phyloP scores from a whole-genome alignment of 2,113 vertebrate species.

The Catharus minimus region DNA sequence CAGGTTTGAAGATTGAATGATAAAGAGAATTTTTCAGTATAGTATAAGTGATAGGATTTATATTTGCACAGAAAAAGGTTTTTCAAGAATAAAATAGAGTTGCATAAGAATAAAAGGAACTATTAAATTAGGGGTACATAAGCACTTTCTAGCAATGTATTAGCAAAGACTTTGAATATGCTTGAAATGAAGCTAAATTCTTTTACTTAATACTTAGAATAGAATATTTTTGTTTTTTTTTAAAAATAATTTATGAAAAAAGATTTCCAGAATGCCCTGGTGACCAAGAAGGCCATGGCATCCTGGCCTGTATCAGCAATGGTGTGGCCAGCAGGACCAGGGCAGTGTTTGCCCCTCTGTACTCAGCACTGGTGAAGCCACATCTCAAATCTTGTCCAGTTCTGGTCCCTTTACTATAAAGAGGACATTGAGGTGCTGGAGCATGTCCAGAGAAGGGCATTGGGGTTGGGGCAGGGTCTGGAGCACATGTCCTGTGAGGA shows the following conservation, averaged over 20 bases:
- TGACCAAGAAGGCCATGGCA: background rate
- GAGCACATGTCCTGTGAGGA: background rate
- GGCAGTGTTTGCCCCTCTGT: background rate
- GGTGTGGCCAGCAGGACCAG: background rate
- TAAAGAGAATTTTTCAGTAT: background rate
- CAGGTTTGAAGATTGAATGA: background rate
- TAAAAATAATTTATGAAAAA: background rate
- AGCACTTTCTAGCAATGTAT: background rate
- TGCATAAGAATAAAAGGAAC: background rate
- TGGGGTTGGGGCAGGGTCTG: background rate
- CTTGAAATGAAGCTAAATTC: background rate
- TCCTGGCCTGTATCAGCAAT: background rate
- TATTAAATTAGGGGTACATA: background rate
- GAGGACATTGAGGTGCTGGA: background rate
- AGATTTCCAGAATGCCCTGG: background rate
- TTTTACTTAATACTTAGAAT: background rate
- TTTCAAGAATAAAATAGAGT: background rate
- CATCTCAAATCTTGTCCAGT: background rate
- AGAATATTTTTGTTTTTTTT: background rate
- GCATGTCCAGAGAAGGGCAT: fast-evolving
- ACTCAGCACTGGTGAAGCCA: too few species aligned
- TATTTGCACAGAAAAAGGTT: background rate
- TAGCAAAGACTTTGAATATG: background rate
- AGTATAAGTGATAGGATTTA: background rate
- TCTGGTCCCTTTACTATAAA: background rate